Percentiles rank a stretch among this genome's conserved stretches.
These are phyloP conservation scores for Nomada ruficornis DNA, from an alignment of 2,888 invertebrate genomes.

Conservation along the genomic window DNA sequence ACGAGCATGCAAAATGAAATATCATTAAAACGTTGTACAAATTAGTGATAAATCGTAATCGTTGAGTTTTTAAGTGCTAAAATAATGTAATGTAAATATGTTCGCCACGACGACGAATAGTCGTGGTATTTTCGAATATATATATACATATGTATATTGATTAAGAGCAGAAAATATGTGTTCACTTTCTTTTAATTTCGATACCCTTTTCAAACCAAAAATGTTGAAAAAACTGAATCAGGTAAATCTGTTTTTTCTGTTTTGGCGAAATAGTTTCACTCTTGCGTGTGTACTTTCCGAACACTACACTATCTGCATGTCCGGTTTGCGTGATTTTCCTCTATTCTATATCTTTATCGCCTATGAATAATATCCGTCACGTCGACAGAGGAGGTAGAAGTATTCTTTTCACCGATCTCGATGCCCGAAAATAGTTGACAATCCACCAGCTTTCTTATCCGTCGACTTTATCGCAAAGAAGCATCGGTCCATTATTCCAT, in stretches of 20 bases:
- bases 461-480: neutral
- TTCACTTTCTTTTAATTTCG: conserved; percentile 69
- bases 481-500: no score
- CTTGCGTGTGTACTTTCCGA: conserved; percentile 28
- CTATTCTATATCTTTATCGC: neutral
- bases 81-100: conserved; percentile 72
- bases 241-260: conserved; percentile 25
- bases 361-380: neutral
- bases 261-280: conserved; percentile 5
- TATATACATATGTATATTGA: conserved; percentile 69
- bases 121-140: conserved; percentile 71
- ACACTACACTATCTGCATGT: conserved; percentile 16
- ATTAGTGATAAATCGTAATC: conserved; percentile 68
- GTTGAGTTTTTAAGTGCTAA: conserved; percentile 43
- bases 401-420: conserved; percentile 11
- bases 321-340: neutral
- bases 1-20: conserved; percentile 43
- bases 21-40: conserved; percentile 74
- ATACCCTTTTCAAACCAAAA: neutral
- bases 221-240: conserved; percentile 15
- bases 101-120: conserved; percentile 70
- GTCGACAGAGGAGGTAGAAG: neutral
- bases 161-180: conserved; percentile 72
- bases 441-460: no score
- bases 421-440: no score